Conservation (phyloP, 2,113 vertebrate genomes). For the Heterotis niloticus region DNA sequence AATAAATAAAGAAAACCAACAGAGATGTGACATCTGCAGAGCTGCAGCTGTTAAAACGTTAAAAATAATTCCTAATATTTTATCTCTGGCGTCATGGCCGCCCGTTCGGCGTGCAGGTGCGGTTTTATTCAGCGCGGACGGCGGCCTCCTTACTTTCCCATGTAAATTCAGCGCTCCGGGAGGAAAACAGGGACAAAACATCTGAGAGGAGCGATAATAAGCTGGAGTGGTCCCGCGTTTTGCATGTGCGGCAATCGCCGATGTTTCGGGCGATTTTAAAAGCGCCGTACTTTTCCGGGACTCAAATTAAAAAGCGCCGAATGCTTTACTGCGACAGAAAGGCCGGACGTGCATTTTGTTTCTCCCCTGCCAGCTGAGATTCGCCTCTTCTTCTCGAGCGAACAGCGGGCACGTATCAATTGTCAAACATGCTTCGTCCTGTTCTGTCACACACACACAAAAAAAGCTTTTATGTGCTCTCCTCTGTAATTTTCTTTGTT, state of each 20-base stretch:
- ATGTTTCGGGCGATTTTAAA: conserved; percentile 6
- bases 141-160: conserved; percentile 6
- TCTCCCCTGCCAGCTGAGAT: neutral
- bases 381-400: conserved; percentile 5
- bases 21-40: neutral
- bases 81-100: neutral
- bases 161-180: conserved; percentile 9
- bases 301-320: conserved; percentile 16
- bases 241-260: neutral
- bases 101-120: conserved; percentile 8
- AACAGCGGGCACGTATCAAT: neutral
- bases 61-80: neutral
- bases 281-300: conserved; percentile 8
- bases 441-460: conserved; percentile 18
- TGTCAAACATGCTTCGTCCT: conserved; percentile 7
- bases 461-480: conserved; percentile 14
- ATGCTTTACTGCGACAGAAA: neutral
- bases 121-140: conserved; percentile 13
- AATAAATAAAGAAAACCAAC: neutral
- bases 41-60: neutral
- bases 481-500: conserved; percentile 21
- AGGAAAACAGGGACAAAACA: neutral
- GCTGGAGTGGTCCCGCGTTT: neutral
- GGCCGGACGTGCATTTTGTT: neutral
- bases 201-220: neutral